A percentile compares a stretch with the other conserved stretches of the same genome.
Evolutionary conservation across 2,888 invertebrate species (phyloP).

Genomic region (Spodoptera exigua): DNA sequence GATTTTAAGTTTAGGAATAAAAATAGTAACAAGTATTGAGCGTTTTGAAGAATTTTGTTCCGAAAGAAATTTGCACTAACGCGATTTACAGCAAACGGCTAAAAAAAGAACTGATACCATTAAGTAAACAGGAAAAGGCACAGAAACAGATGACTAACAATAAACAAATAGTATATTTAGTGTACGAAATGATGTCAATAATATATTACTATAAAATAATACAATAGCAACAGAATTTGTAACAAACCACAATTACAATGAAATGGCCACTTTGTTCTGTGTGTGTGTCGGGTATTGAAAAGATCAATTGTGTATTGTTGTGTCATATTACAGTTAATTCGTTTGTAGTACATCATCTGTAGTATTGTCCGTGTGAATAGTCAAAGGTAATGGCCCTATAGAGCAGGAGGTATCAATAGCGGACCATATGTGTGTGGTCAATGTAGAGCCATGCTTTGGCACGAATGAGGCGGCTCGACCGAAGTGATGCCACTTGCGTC

Average conservation of each 20-base stretch:
- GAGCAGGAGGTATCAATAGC: constrained; percentile 6
- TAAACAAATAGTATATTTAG: constrained; percentile 34
- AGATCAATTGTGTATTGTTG: constrained; percentile 40
- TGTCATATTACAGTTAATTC: constrained; percentile 23
- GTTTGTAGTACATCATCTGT: constrained; percentile 20
- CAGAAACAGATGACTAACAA: constrained; percentile 25
- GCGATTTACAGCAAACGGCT: too few relatives aligned
- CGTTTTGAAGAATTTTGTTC: too few relatives aligned
- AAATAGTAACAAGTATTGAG: too few relatives aligned
- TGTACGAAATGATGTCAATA: constrained; percentile 36
- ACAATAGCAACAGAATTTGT: constrained; percentile 50
- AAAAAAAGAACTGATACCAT: constrained; percentile 7
- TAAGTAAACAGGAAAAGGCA: constrained; percentile 38
- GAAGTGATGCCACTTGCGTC: too few relatives aligned
- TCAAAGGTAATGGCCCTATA: constrained; percentile 25
- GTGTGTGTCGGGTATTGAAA: constrained; percentile 43
- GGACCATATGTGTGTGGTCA: too few relatives aligned
- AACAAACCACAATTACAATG: constrained; percentile 42
- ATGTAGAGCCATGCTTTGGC: too few relatives aligned
- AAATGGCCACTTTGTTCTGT: constrained; percentile 18
- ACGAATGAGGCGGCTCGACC: too few relatives aligned
- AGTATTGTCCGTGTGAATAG: constrained; percentile 25
- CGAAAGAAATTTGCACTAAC: too few relatives aligned
- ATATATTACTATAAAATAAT: constrained; percentile 37
- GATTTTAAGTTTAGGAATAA: too few relatives aligned